Evolutionary conservation across 2,888 invertebrate species (phyloP), one percentile per base, ranked within the genome.

Genomic region (Lasioglossum lativentre): DNA sequence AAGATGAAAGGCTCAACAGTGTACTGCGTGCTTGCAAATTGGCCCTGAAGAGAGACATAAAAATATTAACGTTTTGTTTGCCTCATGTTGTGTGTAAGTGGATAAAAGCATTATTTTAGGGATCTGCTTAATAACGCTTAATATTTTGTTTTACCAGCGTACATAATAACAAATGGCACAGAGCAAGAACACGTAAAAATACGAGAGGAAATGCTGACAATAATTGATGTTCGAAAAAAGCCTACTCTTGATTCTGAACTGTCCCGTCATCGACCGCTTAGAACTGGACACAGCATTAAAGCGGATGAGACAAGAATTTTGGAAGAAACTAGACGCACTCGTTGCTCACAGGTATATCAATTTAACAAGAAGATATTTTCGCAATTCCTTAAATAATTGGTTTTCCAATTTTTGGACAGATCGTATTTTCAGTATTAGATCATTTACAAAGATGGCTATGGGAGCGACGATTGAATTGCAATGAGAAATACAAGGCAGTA

Each of bases 391-490:
- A 72, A 71, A 66, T 74, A 76, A 82, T 75, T 84, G 68, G 10
- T 83, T 85, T 82, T 78, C 10, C 56, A 68, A 85, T 73, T 80
- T 85, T 78, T 40, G 40, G 30, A 75, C 73, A 94, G 93, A 92
- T 94, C 2, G 96, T 97, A 83, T 98, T 98, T 89, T 96, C 97
- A 2, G 95, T 97, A 75, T 93, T 98, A 76, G 98, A 98, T 94
- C 97, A 98, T 90, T 94, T 98, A 78, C 97, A 97, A 92, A 96
- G 97, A 86, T 98, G 98, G 97, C 94, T 97, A 14, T 95, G 97
- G 80, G 95, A 95, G 86, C 92, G 91, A 56, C 90, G 94, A 81
- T 86, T 91, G 42, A 82, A 84, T 8, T 92, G 85, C 19, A 92
- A 93, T 80, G 47, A 79, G 14, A 91, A 92, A 45, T 94, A 92